Percentiles rank a stretch among this genome's conserved stretches.
Evolutionary conservation across 2,888 invertebrate genomes (phyloP).

Genomic region (Spodoptera littoralis): DNA sequence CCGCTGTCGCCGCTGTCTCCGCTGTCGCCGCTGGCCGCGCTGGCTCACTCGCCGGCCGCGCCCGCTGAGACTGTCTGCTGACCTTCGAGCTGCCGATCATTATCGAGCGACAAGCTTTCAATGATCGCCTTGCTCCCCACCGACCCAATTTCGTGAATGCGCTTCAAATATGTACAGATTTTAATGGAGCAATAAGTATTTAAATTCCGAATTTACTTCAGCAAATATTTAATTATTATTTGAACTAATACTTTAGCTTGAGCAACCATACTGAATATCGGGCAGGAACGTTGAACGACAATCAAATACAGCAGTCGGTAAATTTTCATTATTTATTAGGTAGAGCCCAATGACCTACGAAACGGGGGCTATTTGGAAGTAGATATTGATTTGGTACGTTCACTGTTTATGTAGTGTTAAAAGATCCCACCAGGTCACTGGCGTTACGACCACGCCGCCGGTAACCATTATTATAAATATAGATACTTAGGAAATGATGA

Average conservation of each 20-base stretch:
- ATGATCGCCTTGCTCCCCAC: constrained; percentile 53
- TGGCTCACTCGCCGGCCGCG: constrained; percentile 57
- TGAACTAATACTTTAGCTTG: constrained; percentile 31
- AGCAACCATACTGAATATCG: constrained; percentile 29
- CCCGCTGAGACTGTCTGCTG: constrained; percentile 84
- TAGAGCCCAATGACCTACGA: constrained; percentile 46
- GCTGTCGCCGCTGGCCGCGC: constrained; percentile 58
- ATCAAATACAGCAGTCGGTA: constrained; percentile 29
- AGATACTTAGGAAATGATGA: constrained; percentile 74
- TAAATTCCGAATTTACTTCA: constrained; percentile 33
- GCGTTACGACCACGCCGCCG: constrained; percentile 63
- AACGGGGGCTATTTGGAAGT: constrained; percentile 59
- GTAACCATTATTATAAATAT: constrained; percentile 69
- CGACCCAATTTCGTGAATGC: constrained; percentile 53
- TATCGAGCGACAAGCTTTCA: constrained; percentile 35
- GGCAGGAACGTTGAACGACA: constrained; percentile 29
- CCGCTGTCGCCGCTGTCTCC: constrained; percentile 89
- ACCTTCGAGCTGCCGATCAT: constrained; percentile 41
- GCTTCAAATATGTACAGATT: constrained; percentile 48
- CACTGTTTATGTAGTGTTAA: constrained; percentile 69
- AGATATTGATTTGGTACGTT: constrained; percentile 69
- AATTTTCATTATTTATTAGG: constrained; percentile 33
- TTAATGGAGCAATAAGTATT: constrained; percentile 19
- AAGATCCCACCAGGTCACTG: constrained; percentile 79
- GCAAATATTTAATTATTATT: constrained; percentile 26